Conservation (phyloP, 2,797 vertebrate species). For the Heterohyrax brucei region DNA sequence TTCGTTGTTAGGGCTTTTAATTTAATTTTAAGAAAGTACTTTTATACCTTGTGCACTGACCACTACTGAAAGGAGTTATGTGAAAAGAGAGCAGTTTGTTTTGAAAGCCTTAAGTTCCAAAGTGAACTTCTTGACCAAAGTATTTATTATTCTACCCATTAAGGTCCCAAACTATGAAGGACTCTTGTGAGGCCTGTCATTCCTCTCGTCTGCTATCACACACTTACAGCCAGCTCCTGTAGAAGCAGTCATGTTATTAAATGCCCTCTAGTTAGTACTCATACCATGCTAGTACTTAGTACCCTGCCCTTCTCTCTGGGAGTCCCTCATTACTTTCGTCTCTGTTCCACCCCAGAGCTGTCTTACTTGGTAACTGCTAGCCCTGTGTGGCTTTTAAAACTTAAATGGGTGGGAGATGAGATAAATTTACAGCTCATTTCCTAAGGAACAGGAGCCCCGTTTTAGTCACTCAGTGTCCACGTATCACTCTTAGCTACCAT, state of each 20-base stretch:
- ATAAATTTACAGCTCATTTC: neutral
- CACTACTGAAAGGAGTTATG: neutral
- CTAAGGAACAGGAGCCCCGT: neutral
- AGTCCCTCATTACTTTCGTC: slow-evolving; percentile 28
- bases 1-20: slow-evolving; percentile 18
- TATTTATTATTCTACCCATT: neutral
- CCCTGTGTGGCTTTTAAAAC: slow-evolving; percentile 5
- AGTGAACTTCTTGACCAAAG: neutral
- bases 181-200: neutral
- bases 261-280: neutral
- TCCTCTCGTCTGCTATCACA: neutral
- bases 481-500: neutral
- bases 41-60: neutral
- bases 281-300: too few relatives aligned
- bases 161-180: neutral
- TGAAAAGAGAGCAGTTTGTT: slow-evolving; percentile 48
- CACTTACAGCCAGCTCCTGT: neutral
- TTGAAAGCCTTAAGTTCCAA: slow-evolving; percentile 38
- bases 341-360: neutral
- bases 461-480: neutral
- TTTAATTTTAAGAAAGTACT: neutral
- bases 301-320: neutral
- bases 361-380: neutral
- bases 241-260: neutral
- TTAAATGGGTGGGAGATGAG: slow-evolving; percentile 10